Evolutionary conservation across 1,140 invertebrate species (phyloP).

Genomic region (Drosophila cardini): DNA sequence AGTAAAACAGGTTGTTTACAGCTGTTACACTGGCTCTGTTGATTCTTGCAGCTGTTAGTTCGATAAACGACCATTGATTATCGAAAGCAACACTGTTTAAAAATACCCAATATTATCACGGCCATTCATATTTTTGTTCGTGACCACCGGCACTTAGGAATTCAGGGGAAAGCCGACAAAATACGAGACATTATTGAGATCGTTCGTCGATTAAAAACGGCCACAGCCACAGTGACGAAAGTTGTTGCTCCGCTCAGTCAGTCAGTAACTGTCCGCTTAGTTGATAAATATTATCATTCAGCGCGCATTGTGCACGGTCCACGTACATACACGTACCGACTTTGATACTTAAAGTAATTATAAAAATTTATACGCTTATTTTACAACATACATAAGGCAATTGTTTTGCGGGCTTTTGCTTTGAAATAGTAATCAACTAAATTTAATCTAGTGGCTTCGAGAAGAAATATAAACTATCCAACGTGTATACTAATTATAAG

Average conservation of each 20-base stretch:
- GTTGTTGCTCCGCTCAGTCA: slow-evolving; percentile 53
- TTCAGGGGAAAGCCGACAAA: too few species aligned
- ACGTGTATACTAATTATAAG: slow-evolving; percentile 2
- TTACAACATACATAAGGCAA: slow-evolving; percentile 11
- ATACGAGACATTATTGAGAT: too few species aligned
- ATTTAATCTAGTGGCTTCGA: slow-evolving; percentile 8
- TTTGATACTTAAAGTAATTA: slow-evolving; percentile 76
- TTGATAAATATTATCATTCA: slow-evolving; percentile 34
- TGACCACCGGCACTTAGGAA: too few species aligned
- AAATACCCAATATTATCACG: too few species aligned
- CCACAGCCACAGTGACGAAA: slow-evolving; percentile 34
- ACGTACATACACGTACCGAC: slow-evolving; percentile 42
- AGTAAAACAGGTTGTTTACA: too few species aligned
- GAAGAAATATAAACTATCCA: not conserved
- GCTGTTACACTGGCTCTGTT: too few species aligned
- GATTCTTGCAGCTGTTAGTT: too few species aligned
- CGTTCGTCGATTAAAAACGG: not conserved
- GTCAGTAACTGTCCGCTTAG: slow-evolving; percentile 35
- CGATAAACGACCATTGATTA: too few species aligned
- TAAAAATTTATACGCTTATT: slow-evolving; percentile 43
- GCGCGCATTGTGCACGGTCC: slow-evolving; percentile 30
- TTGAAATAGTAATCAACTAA: slow-evolving; percentile 14
- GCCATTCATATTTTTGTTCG: too few species aligned
- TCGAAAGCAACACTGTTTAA: too few species aligned
- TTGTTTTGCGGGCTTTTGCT: slow-evolving; percentile 1